A percentile compares a stretch with the other conserved stretches of the same genome.
These are phyloP conservation scores for Zenarchopterus dispar DNA, from an alignment of 2,797 vertebrate species.

Conservation along the genomic window DNA sequence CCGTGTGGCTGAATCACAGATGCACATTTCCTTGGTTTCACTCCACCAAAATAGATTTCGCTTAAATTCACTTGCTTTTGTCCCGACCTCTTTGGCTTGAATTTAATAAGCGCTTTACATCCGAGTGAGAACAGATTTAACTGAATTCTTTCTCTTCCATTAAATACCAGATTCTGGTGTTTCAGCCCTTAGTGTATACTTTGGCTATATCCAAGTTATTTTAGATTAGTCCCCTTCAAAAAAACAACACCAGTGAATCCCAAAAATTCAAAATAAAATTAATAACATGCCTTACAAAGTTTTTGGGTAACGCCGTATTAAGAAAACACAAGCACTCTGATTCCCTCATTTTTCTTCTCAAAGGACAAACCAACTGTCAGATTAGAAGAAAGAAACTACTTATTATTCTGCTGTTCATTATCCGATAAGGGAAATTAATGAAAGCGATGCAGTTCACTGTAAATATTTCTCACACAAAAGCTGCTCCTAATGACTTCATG, in stretches of 20 bases:
- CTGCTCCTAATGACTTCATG: conserved; percentile 36
- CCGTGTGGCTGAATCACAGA: conserved; percentile 5
- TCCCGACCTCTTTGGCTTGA: background rate
- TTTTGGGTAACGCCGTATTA: background rate
- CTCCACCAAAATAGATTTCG: background rate
- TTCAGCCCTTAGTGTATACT: conserved; percentile 13
- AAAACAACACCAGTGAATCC: background rate
- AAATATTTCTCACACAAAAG: conserved; percentile 19
- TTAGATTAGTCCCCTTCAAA: conserved; percentile 13
- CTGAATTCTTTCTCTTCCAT: background rate
- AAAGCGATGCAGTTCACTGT: conserved; percentile 9
- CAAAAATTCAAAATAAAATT: conserved; percentile 15
- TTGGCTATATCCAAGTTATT: conserved; percentile 6
- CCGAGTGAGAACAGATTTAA: background rate
- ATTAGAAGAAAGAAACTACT: background rate
- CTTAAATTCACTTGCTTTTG: conserved; percentile 5
- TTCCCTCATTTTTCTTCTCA: conserved; percentile 18
- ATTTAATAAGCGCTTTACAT: background rate
- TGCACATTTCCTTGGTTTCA: background rate
- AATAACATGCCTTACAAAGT: conserved; percentile 7
- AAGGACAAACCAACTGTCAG: conserved; percentile 31
- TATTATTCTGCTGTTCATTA: conserved; percentile 22
- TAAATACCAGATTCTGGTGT: conserved; percentile 6
- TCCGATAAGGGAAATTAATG: conserved; percentile 45
- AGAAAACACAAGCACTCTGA: conserved; percentile 19